Base-by-base conservation (phyloP, 2,888 invertebrate species). In the Formica aserva region DNA sequence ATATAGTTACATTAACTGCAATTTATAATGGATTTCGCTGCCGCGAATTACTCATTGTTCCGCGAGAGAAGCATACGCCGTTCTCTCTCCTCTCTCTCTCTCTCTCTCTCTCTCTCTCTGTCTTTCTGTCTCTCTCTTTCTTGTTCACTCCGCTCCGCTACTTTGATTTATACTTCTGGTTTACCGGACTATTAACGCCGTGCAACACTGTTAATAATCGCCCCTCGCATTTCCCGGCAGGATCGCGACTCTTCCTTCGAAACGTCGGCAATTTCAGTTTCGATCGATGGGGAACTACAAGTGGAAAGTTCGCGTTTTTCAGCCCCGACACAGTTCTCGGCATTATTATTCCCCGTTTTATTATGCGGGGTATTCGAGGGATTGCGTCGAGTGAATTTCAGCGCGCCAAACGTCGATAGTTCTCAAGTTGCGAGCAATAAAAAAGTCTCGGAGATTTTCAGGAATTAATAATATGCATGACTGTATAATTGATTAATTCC, bases 1-100 rank as follows among this genome's bases (percentile, higher is more conserved):
- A 80, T 80, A 80, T 80, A 80, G 78, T 80, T 80, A 74, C 78
- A 80, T 80, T 80, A 80, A 80, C 74, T 80, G 78, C 78, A 80
- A 80, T 80, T 80, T 80, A 80, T 80, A 80, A 80, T 80, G 78
- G 74, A 80, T 80, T 80, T 80, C 74, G 78, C 71, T 71, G 71
- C 78, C 78, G 78, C 78, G 78, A 80, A 80, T 80, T 80, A 80
- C 78, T 80, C 74, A 80, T 80, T 80, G 78, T 80, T 72, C 78
- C 45, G 74, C 72, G 78, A 38, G 60, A 60, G 38, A 29, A 72
- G 74, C 78, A 72, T 78, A 80, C 78, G 60, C 29, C 38, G 18
- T 41, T 22, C 65, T 11, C 15, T 3, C 69, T n/a, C 57, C 9
- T 29, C 41, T 41, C 13, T 11, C 38, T 11, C 41, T 41, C 41